These are phyloP conservation scores for Parelbella ahira DNA, from an alignment of 2,888 invertebrate genomes.

Conservation along the genomic window DNA sequence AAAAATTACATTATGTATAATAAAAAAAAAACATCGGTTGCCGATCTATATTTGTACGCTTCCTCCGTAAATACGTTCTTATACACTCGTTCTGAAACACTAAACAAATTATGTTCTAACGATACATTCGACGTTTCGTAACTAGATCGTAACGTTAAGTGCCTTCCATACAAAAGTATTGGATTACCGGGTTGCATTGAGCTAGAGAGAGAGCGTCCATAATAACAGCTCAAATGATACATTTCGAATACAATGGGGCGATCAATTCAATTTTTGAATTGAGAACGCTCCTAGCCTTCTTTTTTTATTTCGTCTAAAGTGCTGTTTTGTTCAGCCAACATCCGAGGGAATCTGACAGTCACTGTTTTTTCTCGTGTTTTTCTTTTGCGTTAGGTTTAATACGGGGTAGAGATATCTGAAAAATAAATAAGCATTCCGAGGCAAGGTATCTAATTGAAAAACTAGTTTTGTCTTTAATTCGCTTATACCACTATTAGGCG, in stretches of 20 bases:
- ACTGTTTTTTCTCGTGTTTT: slow-evolving; percentile 74
- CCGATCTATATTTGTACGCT: slow-evolving; percentile 14
- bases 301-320: slow-evolving; percentile 75
- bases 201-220: slow-evolving; percentile 72
- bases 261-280: slow-evolving; percentile 81
- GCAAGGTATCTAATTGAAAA: too few species aligned
- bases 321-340: slow-evolving; percentile 79
- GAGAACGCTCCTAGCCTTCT: slow-evolving; percentile 77
- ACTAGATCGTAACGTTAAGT: slow-evolving; percentile 62
- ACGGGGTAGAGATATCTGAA: slow-evolving; percentile 33
- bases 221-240: slow-evolving; percentile 81
- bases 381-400: slow-evolving; percentile 55
- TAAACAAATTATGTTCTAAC: slow-evolving; percentile 53
- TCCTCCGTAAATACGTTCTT: slow-evolving; percentile 29
- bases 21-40: slow-evolving; percentile 23
- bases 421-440: neutral
- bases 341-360: slow-evolving; percentile 78
- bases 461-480: too few species aligned
- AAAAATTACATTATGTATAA: slow-evolving; percentile 23
- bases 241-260: slow-evolving; percentile 80
- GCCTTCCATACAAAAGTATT: slow-evolving; percentile 80
- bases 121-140: slow-evolving; percentile 59
- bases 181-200: slow-evolving; percentile 76
- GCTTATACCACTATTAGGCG: too few species aligned
- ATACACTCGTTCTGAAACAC: slow-evolving; percentile 39